Evolutionary conservation across 2,113 vertebrate species (phyloP).

Genomic region (Channa maculata): DNA sequence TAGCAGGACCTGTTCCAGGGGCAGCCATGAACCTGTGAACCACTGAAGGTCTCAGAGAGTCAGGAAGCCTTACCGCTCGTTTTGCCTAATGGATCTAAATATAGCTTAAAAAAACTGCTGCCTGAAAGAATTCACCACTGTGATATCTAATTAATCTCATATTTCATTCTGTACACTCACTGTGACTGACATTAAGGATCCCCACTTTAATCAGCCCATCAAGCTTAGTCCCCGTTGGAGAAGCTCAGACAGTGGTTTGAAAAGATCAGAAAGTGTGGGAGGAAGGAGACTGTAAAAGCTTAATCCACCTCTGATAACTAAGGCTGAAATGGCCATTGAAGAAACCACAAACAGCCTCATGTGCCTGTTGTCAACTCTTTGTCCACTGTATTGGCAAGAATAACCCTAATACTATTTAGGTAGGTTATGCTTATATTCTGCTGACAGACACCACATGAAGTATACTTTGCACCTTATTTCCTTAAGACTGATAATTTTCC

Average conservation of each 20-base stretch:
- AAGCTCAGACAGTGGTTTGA: constrained; percentile 55
- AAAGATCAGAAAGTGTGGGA: constrained; percentile 26
- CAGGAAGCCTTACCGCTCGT: constrained; percentile 70
- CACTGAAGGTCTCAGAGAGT: constrained; percentile 68
- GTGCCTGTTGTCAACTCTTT: constrained; percentile 37
- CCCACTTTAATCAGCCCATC: constrained; percentile 74
- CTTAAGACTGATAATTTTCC: constrained; percentile 10
- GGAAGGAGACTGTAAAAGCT: constrained; percentile 45
- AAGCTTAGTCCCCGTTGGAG: constrained; percentile 64
- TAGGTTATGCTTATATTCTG: constrained; percentile 9
- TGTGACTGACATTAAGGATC: constrained; percentile 74
- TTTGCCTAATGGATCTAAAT: constrained; percentile 80
- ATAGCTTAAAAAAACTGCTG: constrained; percentile 80
- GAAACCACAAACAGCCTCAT: constrained; percentile 62
- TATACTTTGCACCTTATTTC: constrained; percentile 26
- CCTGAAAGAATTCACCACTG: constrained; percentile 69
- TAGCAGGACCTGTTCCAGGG: constrained; percentile 57
- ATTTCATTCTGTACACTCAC: constrained; percentile 71
- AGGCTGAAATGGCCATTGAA: constrained; percentile 66
- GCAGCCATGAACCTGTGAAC: constrained; percentile 72
- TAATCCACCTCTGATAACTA: constrained; percentile 62
- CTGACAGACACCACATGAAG: constrained; percentile 13
- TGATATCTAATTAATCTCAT: constrained; percentile 81
- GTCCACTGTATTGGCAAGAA: constrained; percentile 39
- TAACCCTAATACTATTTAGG: constrained; percentile 48